These are phyloP conservation scores for Adelges cooleyi DNA, from an alignment of 1,140 invertebrate genomes.

Conservation along the genomic window DNA sequence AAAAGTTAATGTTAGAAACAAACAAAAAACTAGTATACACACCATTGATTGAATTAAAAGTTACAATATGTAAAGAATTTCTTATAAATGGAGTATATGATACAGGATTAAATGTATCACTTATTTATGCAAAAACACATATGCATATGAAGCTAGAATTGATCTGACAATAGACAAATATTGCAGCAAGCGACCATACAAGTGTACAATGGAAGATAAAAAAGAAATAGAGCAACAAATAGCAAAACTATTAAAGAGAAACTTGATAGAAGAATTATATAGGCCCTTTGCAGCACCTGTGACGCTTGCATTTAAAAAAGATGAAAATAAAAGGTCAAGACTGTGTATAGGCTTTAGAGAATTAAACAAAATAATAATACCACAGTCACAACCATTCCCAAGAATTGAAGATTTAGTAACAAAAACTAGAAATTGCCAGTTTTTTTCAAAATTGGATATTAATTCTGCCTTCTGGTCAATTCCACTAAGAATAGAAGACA, in stretches of 20 bases:
- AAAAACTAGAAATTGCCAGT: slow-evolving; percentile 37
- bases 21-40: not conserved
- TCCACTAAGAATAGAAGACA: slow-evolving; percentile 35
- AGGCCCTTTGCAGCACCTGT: slow-evolving; percentile 38
- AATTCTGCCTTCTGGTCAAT: slow-evolving; percentile 40
- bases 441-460: slow-evolving; percentile 37
- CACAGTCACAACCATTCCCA: slow-evolving; percentile 38
- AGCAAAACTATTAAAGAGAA: slow-evolving; percentile 36
- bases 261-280: slow-evolving; percentile 37
- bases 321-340: slow-evolving; percentile 36
- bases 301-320: slow-evolving; percentile 37
- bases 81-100: not conserved
- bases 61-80: no score
- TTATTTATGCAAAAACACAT: not conserved
- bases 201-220: slow-evolving; percentile 37
- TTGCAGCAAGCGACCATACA: slow-evolving; percentile 35
- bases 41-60: no score
- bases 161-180: slow-evolving; percentile 35
- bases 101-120: slow-evolving; percentile 7
- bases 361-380: slow-evolving; percentile 37
- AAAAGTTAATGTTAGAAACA: no score
- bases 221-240: slow-evolving; percentile 38
- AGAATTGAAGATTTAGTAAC: slow-evolving; percentile 36
- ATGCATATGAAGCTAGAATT: slow-evolving; percentile 36
- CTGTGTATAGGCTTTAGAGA: slow-evolving; percentile 38